These are phyloP conservation scores for Cydia strobilella DNA, from an alignment of 1,140 invertebrate genomes.

Conservation along the genomic window DNA sequence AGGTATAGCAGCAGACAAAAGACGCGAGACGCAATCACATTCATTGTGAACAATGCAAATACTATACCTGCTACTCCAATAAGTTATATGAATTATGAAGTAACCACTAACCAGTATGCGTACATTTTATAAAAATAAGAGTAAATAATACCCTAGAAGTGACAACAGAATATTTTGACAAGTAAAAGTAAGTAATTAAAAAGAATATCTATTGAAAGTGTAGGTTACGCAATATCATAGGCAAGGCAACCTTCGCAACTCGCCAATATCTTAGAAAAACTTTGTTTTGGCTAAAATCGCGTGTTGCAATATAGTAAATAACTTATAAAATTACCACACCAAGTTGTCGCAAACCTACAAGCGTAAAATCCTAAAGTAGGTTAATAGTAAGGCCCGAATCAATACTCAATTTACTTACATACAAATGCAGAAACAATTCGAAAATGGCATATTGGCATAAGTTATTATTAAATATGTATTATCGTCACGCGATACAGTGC, in stretches of 20 bases:
- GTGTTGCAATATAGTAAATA: constrained; percentile 11
- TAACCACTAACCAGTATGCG: no score
- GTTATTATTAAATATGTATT: not conserved
- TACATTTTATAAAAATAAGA: no score
- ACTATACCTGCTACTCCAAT: no score
- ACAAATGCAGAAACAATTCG: not conserved
- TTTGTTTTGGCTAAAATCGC: not conserved
- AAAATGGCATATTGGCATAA: constrained; percentile 3
- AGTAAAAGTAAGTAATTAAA: no score
- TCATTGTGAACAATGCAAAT: no score
- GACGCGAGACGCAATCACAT: no score
- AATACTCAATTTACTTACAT: constrained; percentile 9
- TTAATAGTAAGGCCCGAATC: not conserved
- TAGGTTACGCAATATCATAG: no score
- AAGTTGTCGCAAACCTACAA: constrained; percentile 26
- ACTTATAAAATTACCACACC: constrained; percentile 16
- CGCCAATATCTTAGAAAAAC: not conserved
- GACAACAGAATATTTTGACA: no score
- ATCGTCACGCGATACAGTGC: not conserved
- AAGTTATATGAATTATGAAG: no score
- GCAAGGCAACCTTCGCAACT: not conserved
- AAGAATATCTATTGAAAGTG: no score
- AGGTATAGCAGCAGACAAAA: no score
- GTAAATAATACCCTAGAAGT: no score
- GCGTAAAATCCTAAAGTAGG: constrained; percentile 15